Evolutionary conservation across 2,888 invertebrate species (phyloP).

Genomic region (Heteromurus nitidus): DNA sequence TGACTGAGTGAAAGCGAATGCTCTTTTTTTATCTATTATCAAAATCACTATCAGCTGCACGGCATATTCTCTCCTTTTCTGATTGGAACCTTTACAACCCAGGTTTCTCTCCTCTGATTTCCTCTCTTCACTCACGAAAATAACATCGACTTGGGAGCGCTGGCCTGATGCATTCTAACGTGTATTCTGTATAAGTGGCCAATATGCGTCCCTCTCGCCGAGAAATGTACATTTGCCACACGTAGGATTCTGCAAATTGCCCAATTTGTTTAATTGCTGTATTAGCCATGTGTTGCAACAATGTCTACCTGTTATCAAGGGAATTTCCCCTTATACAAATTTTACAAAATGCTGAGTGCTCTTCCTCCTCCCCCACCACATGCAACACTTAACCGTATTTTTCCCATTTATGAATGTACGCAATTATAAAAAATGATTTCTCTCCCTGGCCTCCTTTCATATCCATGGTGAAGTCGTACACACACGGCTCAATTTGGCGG

Average conservation of each 20-base stretch:
- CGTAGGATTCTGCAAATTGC: slow-evolving; percentile 32
- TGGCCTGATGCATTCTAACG: no score
- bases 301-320: slow-evolving; percentile 13
- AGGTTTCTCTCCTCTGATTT: neutral
- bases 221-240: neutral
- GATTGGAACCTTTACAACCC: neutral
- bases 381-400: neutral
- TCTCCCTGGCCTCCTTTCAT: neutral
- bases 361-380: neutral
- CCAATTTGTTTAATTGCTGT: slow-evolving; percentile 66
- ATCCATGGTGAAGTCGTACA: no score
- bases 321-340: neutral
- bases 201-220: neutral
- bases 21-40: slow-evolving; percentile 30
- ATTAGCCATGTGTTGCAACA: slow-evolving; percentile 58
- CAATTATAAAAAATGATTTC: neutral
- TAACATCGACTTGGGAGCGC: neutral
- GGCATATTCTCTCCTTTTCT: neutral
- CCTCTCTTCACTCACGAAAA: no score
- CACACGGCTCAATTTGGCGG: neutral
- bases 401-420: neutral
- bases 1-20: neutral
- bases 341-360: no score
- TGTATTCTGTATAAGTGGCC: neutral
- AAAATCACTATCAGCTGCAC: slow-evolving; percentile 14